Percentiles rank a stretch among this genome's conserved stretches.
Evolutionary conservation across 2,888 invertebrate species (phyloP).

Genomic region (Epinotia nisella): DNA sequence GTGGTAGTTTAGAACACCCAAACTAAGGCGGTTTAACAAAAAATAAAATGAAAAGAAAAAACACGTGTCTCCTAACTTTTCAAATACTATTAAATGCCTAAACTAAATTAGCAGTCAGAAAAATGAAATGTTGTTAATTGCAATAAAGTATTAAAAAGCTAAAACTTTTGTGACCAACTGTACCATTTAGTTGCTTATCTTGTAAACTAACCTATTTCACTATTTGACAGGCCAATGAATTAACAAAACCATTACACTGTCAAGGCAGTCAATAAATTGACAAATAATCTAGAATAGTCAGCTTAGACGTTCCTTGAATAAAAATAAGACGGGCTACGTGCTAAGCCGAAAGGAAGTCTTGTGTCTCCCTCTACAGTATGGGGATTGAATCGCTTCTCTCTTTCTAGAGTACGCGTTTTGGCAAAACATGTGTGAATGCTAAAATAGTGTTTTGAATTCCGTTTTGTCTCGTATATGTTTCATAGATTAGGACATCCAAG

Average conservation of each 20-base stretch:
- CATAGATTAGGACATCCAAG: neutral
- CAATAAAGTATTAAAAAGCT: too few species aligned
- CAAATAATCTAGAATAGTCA: conserved; percentile 41
- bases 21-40: too few species aligned
- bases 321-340: conserved; percentile 39
- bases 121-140: too few species aligned
- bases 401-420: neutral
- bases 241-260: conserved; percentile 10
- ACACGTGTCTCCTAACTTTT: too few species aligned
- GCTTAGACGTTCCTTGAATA: conserved; percentile 29
- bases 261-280: conserved; percentile 19
- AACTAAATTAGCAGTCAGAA: too few species aligned
- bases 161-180: neutral
- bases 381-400: neutral
- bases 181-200: neutral
- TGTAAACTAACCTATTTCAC: neutral
- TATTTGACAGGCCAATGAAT: conserved; percentile 13
- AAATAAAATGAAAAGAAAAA: too few species aligned
- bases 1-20: too few species aligned
- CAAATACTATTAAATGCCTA: too few species aligned
- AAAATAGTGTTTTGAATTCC: neutral
- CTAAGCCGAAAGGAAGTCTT: conserved; percentile 32
- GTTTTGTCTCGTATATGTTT: neutral
- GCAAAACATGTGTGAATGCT: neutral
- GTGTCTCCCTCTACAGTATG: conserved; percentile 25